Percentiles rank a stretch among this genome's conserved stretches.
These are phyloP conservation scores for Delia radicum DNA, from an alignment of 1,140 invertebrate genomes.

Conservation along the genomic window DNA sequence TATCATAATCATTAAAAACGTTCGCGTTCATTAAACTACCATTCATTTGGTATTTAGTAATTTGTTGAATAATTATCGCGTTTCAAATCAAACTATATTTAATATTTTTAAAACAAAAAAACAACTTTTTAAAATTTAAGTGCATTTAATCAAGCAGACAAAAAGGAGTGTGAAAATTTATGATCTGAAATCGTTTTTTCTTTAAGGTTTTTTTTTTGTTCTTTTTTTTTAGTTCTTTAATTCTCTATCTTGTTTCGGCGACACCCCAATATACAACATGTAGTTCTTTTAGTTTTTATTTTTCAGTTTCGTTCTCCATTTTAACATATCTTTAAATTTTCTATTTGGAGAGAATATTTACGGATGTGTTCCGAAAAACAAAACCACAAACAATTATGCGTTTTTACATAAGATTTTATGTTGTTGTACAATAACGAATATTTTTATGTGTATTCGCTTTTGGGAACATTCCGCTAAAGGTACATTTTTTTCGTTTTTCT, in stretches of 20 bases:
- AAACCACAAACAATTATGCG: no score
- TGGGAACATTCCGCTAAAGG: no score
- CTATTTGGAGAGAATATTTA: background rate
- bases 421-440: no score
- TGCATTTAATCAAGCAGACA: background rate
- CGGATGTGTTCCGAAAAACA: no score
- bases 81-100: background rate
- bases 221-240: background rate
- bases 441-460: no score
- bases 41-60: background rate
- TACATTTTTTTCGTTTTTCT: background rate
- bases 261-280: background rate
- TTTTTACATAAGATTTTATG: no score
- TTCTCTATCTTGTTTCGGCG: slow-evolving; percentile 1
- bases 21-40: background rate
- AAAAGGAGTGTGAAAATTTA: background rate
- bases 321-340: background rate
- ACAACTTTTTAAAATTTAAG: background rate
- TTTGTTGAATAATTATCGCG: background rate
- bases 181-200: background rate
- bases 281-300: slow-evolving; percentile 5
- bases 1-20: background rate
- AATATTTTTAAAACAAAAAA: background rate
- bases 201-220: background rate
- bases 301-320: background rate